Evolutionary conservation across 2,113 vertebrate genomes (phyloP).

Genomic region (Rhinolophus ferrumequinum): DNA sequence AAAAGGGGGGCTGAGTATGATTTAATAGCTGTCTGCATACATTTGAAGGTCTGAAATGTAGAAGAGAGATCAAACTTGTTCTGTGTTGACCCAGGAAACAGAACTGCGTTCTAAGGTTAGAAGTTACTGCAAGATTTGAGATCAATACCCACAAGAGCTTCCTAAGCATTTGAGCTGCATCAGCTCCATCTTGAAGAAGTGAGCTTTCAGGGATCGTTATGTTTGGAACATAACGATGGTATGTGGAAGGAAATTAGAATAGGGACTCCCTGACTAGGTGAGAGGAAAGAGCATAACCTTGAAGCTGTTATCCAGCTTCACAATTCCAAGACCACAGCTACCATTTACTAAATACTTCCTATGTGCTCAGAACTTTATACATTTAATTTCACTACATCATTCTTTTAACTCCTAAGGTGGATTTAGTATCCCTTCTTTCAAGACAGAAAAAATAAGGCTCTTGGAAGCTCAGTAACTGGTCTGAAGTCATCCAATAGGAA

Average conservation of each 20-base stretch:
- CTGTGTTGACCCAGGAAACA: background rate
- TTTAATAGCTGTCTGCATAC: background rate
- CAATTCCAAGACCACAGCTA: background rate
- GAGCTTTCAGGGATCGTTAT: background rate
- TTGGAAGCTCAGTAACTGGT: background rate
- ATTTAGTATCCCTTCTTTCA: background rate
- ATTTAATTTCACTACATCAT: background rate
- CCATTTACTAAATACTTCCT: background rate
- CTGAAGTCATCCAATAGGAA: background rate
- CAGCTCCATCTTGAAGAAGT: background rate
- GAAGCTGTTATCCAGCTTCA: background rate
- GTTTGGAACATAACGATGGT: background rate
- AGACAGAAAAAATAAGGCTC: background rate
- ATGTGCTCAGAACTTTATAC: background rate
- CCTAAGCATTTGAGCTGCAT: background rate
- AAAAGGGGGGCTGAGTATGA: background rate
- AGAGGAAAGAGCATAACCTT: background rate
- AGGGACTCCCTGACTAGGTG: background rate
- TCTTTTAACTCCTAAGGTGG: background rate
- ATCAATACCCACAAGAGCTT: background rate
- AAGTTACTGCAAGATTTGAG: background rate
- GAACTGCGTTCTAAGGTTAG: background rate
- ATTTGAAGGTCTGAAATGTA: background rate
- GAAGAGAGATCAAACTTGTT: background rate
- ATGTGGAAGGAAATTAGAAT: background rate